Base-by-base conservation (phyloP, 2,113 vertebrate genomes). In the Macroglossus sobrinus region DNA sequence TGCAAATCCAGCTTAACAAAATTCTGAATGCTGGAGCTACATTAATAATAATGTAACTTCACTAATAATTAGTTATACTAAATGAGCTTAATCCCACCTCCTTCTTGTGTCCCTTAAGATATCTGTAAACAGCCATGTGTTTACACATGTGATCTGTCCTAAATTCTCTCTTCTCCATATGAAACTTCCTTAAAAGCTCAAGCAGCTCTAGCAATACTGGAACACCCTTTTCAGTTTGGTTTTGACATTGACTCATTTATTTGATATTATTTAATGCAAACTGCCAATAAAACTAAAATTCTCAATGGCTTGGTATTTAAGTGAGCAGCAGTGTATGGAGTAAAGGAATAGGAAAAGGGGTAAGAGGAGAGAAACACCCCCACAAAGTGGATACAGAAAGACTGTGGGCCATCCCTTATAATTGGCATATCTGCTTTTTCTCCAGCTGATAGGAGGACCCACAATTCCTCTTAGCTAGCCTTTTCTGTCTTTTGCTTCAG, bases 401-500 rank as follows among this genome's bases (percentile, higher is more conserved):
- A 59, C 38, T 26, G 12, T 0, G 1, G n/a, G 13, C 26, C 3
- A 0, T 84, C 22, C 24, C 22, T 35, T 38, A 13, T 21, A 28
- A 80, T 14, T 24, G 53, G 5, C 30, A 38, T 13, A 15, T 55
- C 71, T 80, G 45, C 26, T 43, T 79, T 93, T 84, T 45, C n/a
- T 71, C 76, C 72, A 26, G 30, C 38, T 15, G 33, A 30, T 50
- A 64, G n/a, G 43, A 92, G 45, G n/a, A 87, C 68, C 9, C 7
- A 7, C 13, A 89, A 13, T 53, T 78, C 10, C 30, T 89, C 50
- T 53, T 21, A 93, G 24, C 55, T 24, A 64, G n/a, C 1, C 28
- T 64, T 86, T 88, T 68, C 24, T 55, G 40, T 8, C 45, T 61
- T 71, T 59, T 94, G 30, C 47, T 79, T 90, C 79, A 53, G 26